phyloP scores from a whole-genome alignment of 2,113 vertebrate species.

The Mirza zaza region DNA sequence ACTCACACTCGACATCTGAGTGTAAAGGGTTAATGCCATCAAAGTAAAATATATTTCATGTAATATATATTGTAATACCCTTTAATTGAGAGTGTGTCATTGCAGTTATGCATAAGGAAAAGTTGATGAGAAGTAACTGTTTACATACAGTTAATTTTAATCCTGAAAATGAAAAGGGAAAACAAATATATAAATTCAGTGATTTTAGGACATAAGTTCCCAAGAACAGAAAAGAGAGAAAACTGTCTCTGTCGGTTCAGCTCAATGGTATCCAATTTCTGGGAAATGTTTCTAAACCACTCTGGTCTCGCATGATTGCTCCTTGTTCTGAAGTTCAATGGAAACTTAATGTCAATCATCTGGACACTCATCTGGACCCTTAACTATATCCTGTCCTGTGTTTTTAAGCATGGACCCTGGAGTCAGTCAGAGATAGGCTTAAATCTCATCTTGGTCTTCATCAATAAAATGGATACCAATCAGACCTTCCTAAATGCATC shows the following conservation, averaged over 20 bases:
- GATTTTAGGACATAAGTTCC: background rate
- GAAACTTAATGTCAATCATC: background rate
- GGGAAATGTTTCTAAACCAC: background rate
- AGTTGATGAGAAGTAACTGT: background rate
- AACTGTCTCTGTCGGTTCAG: background rate
- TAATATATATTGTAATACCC: background rate
- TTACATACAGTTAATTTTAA: background rate
- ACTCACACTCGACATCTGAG: no score
- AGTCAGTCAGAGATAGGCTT: background rate
- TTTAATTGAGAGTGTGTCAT: constrained; percentile 3
- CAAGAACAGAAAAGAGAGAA: background rate
- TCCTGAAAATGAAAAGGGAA: constrained; percentile 14
- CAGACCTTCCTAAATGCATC: background rate
- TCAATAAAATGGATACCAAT: background rate
- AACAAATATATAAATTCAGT: background rate
- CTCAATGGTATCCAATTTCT: background rate
- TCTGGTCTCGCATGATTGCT: background rate
- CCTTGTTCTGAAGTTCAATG: background rate
- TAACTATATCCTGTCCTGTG: background rate
- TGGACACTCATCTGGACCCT: background rate
- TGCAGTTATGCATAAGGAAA: background rate
- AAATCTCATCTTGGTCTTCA: background rate
- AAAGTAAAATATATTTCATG: constrained; percentile 27
- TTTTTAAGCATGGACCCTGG: background rate
- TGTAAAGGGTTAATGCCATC: background rate